Evolutionary conservation across 37 sponge, comb jelly and placozoan genomes (phyloP).

Genomic region (Halichondria panicea): DNA sequence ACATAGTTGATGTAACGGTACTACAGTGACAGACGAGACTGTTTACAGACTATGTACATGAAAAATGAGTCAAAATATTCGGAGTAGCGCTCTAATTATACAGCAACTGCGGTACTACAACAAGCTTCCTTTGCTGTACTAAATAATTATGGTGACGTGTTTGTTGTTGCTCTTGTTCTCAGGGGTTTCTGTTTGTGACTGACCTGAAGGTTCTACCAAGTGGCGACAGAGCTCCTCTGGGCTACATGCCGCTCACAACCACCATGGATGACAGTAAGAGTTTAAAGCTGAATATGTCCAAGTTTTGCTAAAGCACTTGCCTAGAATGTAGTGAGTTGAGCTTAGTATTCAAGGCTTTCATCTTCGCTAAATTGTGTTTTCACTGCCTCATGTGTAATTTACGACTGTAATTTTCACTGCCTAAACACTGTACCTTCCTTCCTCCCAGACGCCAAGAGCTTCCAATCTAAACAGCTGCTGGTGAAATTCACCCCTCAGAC

Average conservation of each 20-base stretch:
- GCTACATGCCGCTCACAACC: conserved; percentile 31
- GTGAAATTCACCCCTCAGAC: conserved; percentile 38
- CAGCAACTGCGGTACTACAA: too few relatives aligned
- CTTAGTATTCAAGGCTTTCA: too few relatives aligned
- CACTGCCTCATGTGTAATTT: too few relatives aligned
- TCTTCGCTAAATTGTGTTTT: too few relatives aligned
- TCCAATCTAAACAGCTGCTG: conserved; percentile 36
- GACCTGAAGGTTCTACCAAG: conserved; percentile 42
- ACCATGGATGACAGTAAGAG: conserved; percentile 72
- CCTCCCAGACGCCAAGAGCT: conserved; percentile 39
- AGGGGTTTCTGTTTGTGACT: conserved; percentile 54
- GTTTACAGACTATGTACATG: not conserved
- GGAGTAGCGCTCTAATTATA: too few relatives aligned
- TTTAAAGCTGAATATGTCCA: too few relatives aligned
- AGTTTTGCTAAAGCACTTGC: too few relatives aligned
- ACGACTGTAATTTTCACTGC: too few relatives aligned
- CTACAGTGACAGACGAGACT: not conserved
- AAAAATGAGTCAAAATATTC: not conserved
- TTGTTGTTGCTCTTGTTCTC: not conserved
- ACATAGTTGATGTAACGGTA: not conserved
- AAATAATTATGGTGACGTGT: too few relatives aligned
- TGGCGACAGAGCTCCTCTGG: conserved; percentile 27
- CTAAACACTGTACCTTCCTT: too few relatives aligned
- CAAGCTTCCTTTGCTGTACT: too few relatives aligned
- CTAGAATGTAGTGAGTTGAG: too few relatives aligned